Evolutionary conservation across 2,797 vertebrate genomes (phyloP), one percentile per base, ranked within the genome.

Genomic region (Pelobates cultripes): DNA sequence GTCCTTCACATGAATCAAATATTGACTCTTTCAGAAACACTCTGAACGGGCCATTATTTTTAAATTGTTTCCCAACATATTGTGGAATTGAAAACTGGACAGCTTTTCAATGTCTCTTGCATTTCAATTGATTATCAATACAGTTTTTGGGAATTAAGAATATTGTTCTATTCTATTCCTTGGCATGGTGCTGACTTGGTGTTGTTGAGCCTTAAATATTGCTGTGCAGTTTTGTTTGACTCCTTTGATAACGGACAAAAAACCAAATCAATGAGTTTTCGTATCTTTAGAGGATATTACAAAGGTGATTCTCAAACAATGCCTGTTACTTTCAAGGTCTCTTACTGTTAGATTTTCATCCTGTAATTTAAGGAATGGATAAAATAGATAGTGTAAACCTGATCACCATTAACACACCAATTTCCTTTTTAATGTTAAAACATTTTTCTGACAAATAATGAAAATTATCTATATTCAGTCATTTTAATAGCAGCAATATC

Each of bases 121-220:
- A 95, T 95, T 94, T 92, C 94, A 91, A 99, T 97, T 98, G 97
- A 99, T 99, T 98, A 96, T 95, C 97, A 96, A 97, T 98, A 97
- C 90, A 88, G 90, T 91, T 93, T 93, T 93, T 92, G 89, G 88
- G 94, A 95, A 96, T 96, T 96, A 94, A 91, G 90, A 95, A 90
- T 92, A 92, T 95, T 89, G 91, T 88, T 90, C 92, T 89, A 86
- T 93, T 93, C 90, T 94, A 88, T 89, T 89, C 86, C 88, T 89
- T 6, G 44, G 87, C 87, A 85, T 87, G 80, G 43, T 86, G 90
- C 91, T 91, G 90, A 92, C 91, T 91, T 89, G 82, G 85, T 85
- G 86, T 86, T 89, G 89, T 92, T 94, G 93, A 95, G 88, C 97
- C 96, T 96, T 96, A 93, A 95, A 97, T 96, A 96, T 92, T 86